Evolutionary conservation across 2,888 invertebrate species (phyloP).

Genomic region (Synergus itoensis): DNA sequence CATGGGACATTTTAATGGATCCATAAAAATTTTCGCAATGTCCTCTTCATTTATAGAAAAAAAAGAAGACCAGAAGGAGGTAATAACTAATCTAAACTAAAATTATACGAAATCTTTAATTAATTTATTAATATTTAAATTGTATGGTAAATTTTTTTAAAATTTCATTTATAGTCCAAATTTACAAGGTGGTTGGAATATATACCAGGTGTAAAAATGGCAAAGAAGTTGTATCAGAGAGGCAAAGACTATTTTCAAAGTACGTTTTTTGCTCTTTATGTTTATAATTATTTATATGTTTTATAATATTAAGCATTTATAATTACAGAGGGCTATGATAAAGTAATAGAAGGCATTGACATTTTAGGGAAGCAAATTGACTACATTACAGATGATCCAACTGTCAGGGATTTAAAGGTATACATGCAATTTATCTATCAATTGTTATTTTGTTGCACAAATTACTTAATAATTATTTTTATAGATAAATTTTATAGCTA

Average conservation of each 20-base stretch:
- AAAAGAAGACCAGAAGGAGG: conserved; percentile 50
- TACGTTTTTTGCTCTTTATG: conserved; percentile 48
- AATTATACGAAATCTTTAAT: background rate
- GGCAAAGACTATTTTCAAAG: conserved; percentile 64
- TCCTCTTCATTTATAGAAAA: conserved; percentile 51
- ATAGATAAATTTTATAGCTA: background rate
- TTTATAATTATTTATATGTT: background rate
- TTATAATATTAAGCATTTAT: conserved; percentile 14
- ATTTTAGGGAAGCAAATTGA: conserved; percentile 62
- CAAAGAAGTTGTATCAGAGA: conserved; percentile 61
- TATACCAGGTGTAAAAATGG: conserved; percentile 64
- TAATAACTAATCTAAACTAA: background rate
- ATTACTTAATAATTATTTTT: background rate
- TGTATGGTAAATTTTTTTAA: no score
- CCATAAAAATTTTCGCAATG: conserved; percentile 65
- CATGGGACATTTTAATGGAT: conserved; percentile 67
- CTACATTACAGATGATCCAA: conserved; percentile 63
- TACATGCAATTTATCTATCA: conserved; percentile 2
- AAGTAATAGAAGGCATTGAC: conserved; percentile 63
- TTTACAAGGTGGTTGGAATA: conserved; percentile 61
- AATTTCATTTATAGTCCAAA: conserved; percentile 57
- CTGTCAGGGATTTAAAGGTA: conserved; percentile 64
- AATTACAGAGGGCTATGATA: conserved; percentile 60
- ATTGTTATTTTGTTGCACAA: conserved; percentile 23
- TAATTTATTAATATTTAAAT: no score